Conservation (phyloP, 2,797 vertebrate species). For the Paedocypris micromegethes region DNA sequence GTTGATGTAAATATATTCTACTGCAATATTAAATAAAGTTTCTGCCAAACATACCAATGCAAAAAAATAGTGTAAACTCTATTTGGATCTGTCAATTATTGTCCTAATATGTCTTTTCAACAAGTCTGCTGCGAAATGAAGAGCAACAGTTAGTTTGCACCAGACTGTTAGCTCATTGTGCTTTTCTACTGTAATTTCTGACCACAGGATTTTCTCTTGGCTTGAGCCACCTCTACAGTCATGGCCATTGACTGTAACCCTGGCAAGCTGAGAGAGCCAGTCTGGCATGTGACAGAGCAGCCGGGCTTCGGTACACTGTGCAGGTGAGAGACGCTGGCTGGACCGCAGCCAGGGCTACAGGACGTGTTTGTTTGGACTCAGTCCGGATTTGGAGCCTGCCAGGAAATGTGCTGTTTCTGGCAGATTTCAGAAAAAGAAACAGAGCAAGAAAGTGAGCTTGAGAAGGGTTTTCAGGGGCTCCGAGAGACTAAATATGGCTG, state of each 20-base stretch:
- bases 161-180: slow-evolving; percentile 50
- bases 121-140: slow-evolving; percentile 39
- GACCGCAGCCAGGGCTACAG: slow-evolving; percentile 55
- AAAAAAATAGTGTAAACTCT: background rate
- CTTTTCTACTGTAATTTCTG: slow-evolving; percentile 43
- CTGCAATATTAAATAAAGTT: no score
- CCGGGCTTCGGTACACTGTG: slow-evolving; percentile 75
- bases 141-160: slow-evolving; percentile 29
- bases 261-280: slow-evolving; percentile 49
- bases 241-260: slow-evolving; percentile 34
- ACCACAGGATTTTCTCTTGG: slow-evolving; percentile 46
- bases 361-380: slow-evolving; percentile 85
- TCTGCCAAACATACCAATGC: no score
- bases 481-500: slow-evolving; percentile 66
- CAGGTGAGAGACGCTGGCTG: slow-evolving; percentile 76
- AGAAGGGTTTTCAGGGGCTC: slow-evolving; percentile 66
- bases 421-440: slow-evolving; percentile 58
- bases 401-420: slow-evolving; percentile 73
- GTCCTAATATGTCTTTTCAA: slow-evolving; percentile 32
- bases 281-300: slow-evolving; percentile 72
- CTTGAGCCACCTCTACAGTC: slow-evolving; percentile 30
- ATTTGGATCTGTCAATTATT: slow-evolving; percentile 44
- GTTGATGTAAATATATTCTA: no score
- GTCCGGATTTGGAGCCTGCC: slow-evolving; percentile 67
- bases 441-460: slow-evolving; percentile 30